A percentile compares a stretch with the other conserved stretches of the same genome.
These are phyloP conservation scores for Anas georgica DNA, from an alignment of 2,797 vertebrate species.

Conservation along the genomic window DNA sequence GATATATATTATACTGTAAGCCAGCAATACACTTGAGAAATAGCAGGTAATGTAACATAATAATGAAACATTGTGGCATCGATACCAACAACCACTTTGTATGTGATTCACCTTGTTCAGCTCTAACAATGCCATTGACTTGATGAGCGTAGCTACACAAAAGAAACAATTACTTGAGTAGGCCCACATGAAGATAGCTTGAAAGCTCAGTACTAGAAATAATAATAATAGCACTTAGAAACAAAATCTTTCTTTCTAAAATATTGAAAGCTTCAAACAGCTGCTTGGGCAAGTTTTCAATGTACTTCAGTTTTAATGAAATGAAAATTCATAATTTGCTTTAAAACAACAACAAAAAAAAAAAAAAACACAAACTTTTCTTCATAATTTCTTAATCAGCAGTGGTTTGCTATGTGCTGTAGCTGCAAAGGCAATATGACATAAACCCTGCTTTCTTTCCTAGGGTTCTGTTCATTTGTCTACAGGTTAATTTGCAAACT, in stretches of 20 bases:
- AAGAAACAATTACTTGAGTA: background rate
- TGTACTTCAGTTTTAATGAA: background rate
- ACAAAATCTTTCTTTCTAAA: background rate
- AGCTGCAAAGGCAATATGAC: background rate
- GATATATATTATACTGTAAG: fast-evolving
- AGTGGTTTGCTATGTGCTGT: background rate
- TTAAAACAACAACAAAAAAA: no score
- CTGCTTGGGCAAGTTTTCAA: background rate
- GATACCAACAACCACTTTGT: background rate
- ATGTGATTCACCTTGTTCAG: background rate
- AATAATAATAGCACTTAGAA: background rate
- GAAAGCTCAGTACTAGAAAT: background rate
- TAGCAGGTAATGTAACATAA: background rate
- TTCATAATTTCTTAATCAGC: background rate
- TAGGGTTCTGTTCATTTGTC: background rate
- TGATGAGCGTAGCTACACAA: background rate
- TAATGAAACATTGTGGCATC: background rate
- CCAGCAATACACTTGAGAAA: background rate
- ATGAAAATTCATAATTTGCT: background rate
- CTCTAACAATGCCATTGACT: background rate
- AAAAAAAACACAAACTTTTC: background rate
- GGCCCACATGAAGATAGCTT: background rate
- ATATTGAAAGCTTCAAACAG: background rate
- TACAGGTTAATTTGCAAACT: background rate
- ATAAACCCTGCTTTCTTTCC: background rate